phyloP scores from a whole-genome alignment of 2,888 invertebrate genomes.

The Heliothis peltigera region DNA sequence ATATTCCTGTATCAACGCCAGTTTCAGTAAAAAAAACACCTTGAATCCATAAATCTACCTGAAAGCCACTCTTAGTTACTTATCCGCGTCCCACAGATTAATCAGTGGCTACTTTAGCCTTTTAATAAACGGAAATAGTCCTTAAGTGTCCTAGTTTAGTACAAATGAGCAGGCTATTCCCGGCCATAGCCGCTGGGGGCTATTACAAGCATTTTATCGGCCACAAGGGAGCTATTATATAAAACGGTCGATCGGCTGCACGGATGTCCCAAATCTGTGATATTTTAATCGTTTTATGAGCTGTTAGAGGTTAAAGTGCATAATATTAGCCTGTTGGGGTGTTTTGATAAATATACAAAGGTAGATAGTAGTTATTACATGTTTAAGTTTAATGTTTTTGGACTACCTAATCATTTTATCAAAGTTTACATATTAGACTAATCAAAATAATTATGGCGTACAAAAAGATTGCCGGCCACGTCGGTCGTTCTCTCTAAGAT shows the following conservation, averaged over 20 bases:
- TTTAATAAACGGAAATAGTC: conserved; percentile 46
- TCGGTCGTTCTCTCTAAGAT: too few species aligned
- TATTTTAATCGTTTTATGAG: conserved; percentile 51
- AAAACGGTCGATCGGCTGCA: conserved; percentile 52
- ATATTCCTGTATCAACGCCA: neutral
- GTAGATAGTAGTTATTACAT: too few species aligned
- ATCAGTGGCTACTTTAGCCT: conserved; percentile 33
- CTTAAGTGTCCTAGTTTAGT: conserved; percentile 44
- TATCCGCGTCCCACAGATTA: conserved; percentile 23
- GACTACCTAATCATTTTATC: too few species aligned
- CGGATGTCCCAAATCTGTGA: conserved; percentile 36
- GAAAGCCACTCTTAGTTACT: neutral
- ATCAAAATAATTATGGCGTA: too few species aligned
- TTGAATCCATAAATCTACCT: neutral
- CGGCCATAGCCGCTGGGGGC: conserved; percentile 40
- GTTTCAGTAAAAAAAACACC: neutral
- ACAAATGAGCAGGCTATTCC: conserved; percentile 51
- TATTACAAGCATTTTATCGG: conserved; percentile 55
- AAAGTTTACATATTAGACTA: too few species aligned
- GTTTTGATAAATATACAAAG: neutral
- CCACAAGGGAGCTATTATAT: conserved; percentile 50
- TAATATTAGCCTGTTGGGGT: neutral
- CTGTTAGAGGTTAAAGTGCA: conserved; percentile 8
- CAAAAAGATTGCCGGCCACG: too few species aligned
- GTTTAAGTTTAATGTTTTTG: too few species aligned